phyloP scores from a whole-genome alignment of 92 coral and sea anemone species.

The Heteractis magnifica region DNA sequence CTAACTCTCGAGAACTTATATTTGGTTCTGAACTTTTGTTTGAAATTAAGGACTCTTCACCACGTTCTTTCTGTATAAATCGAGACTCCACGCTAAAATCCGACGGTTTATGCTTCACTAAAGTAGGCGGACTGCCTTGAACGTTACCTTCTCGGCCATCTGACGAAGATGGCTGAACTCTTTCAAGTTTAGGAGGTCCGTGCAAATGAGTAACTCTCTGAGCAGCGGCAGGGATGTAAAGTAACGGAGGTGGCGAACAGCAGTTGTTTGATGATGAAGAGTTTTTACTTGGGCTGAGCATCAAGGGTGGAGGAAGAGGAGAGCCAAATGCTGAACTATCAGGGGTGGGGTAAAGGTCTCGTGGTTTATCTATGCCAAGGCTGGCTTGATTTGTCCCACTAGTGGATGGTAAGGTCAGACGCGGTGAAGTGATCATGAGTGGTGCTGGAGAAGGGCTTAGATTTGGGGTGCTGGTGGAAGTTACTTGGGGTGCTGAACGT shows the following conservation, averaged over 20 bases:
- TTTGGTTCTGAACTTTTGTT: neutral
- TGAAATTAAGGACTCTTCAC: neutral
- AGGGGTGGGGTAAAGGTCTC: conserved; percentile 30
- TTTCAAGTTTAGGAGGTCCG: conserved; percentile 80
- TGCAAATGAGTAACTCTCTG: conserved; percentile 83
- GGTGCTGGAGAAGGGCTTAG: conserved; percentile 67
- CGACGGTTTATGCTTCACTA: neutral
- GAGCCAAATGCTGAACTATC: conserved; percentile 40
- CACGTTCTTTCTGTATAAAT: neutral
- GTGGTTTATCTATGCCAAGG: neutral
- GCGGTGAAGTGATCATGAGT: conserved; percentile 35
- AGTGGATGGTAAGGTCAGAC: conserved; percentile 28
- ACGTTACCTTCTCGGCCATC: neutral
- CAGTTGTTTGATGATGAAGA: conserved; percentile 25
- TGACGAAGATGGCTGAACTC: conserved; percentile 29
- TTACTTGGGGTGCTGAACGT: conserved; percentile 40
- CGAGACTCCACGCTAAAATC: neutral
- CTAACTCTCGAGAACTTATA: neutral
- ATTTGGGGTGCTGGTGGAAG: conserved; percentile 3
- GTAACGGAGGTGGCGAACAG: conserved; percentile 77
- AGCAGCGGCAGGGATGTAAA: conserved; percentile 88
- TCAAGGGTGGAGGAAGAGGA: conserved; percentile 41
- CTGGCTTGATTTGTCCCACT: neutral
- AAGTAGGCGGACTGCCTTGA: conserved; percentile 25
- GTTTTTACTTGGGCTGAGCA: conserved; percentile 14